Evolutionary conservation across 2,888 invertebrate genomes (phyloP), one percentile per base, ranked within the genome.

Genomic region (Asteroscopus sphinx): DNA sequence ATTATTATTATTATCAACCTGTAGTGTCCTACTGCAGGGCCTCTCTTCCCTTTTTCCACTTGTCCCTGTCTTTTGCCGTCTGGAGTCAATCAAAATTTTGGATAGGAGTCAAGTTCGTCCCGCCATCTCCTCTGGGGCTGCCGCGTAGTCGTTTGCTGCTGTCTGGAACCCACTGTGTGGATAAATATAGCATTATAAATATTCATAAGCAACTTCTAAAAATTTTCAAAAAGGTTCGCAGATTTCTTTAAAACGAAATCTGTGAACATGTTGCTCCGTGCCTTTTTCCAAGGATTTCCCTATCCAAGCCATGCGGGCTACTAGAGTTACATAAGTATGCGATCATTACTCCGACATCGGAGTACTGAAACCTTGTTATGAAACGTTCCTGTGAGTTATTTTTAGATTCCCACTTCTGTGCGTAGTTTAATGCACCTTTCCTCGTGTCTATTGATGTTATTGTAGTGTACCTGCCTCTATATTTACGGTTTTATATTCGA

Each of bases 331-430:
- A 44, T 55, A 56, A 55, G 59, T 49, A 54, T 36, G 40, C 26
- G 53, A 54, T 64, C 61, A 58, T 66, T 68, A 53, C 51, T 65
- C 47, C 48, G 60, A 63, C 61, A 71, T 58, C 66, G 35, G 49
- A 58, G 49, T 28, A 59, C 56, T 56, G 54, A 67, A 72, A 55
- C 68, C 67, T 70, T 70, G 72, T 76, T 80, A 64, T 70, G 56
- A 68, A 81, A 77, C 67, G 44, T 40, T 51, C 64, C 47, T 58
- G 54, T 58, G 45, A 15, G 40, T 11, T 76, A 76, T 79, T 67
- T 73, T 71, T 77, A 78, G 69, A 69, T 67, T 53, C 54, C 52
- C 58, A 58, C 41, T 58, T 59, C 48, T 61, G 12, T 39, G 52
- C 61, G 53, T 60, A 62, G 58, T 69, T 70, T 66, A 60, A 65